Conservation (phyloP, 2,797 vertebrate species). For the Lacerta viridis region DNA sequence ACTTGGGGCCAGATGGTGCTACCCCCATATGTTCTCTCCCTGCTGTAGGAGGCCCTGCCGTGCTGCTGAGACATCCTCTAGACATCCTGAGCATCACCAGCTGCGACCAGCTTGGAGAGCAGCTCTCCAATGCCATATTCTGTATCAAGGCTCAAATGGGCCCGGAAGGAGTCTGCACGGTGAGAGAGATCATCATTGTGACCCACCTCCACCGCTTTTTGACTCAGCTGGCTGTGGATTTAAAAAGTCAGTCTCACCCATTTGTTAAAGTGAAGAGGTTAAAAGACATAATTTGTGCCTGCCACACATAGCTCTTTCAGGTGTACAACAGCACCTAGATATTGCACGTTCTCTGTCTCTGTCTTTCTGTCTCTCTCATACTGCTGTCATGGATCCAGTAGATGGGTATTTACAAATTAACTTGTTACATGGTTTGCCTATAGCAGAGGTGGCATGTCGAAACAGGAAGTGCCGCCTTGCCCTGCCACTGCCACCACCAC, state of each 20-base stretch:
- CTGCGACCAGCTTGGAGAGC: background rate
- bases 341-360: background rate
- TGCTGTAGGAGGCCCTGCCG: constrained; percentile 9
- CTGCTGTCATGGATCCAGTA: too few species aligned
- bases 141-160: constrained; percentile 5
- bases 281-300: background rate
- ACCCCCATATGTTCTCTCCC: background rate
- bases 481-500: too few species aligned
- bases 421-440: background rate
- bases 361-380: too few species aligned
- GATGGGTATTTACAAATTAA: background rate
- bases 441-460: too few species aligned
- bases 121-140: background rate
- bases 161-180: background rate
- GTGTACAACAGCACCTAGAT: background rate
- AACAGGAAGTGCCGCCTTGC: too few species aligned
- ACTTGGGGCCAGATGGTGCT: background rate
- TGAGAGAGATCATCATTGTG: background rate
- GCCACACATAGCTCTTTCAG: background rate
- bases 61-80: background rate
- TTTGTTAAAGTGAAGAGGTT: background rate
- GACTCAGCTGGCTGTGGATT: background rate
- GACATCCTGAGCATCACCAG: constrained; percentile 1
- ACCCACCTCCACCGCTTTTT: background rate
- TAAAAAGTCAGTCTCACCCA: background rate